Conservation (phyloP, 2,888 invertebrate species). For the Cheilosia grossa region DNA sequence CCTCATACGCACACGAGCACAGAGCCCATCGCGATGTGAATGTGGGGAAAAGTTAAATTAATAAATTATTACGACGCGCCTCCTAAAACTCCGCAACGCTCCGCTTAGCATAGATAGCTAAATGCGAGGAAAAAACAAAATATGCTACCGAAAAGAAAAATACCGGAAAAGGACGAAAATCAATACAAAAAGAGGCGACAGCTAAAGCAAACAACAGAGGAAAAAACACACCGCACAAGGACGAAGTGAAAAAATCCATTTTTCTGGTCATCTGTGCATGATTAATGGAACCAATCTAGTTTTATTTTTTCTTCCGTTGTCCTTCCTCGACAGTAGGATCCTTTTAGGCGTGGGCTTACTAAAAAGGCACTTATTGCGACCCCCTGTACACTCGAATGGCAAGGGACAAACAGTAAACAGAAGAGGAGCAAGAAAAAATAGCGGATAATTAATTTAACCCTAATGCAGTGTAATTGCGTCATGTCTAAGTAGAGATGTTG, state of each 20-base stretch:
- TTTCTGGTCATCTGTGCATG: conserved; percentile 74
- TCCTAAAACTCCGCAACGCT: conserved; percentile 28
- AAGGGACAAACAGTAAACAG: conserved; percentile 36
- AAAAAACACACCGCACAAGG: conserved; percentile 48
- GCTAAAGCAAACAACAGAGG: conserved; percentile 19
- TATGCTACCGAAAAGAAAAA: conserved; percentile 36
- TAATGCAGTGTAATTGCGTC: conserved; percentile 75
- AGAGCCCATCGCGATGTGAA: not conserved
- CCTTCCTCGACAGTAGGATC: conserved; percentile 34
- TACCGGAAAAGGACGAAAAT: conserved; percentile 63
- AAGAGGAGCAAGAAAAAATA: conserved; percentile 49
- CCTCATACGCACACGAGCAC: not conserved
- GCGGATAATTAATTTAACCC: conserved; percentile 71
- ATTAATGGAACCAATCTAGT: conserved; percentile 73
- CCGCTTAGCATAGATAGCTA: conserved; percentile 30
- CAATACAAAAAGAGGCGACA: conserved; percentile 69
- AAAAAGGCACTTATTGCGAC: conserved; percentile 51
- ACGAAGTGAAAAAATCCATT: conserved; percentile 73
- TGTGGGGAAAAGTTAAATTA: conserved; percentile 49
- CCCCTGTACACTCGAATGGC: conserved; percentile 24
- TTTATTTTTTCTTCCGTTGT: conserved; percentile 20
- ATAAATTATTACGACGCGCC: conserved; percentile 68
- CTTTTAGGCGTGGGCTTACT: conserved; percentile 44
- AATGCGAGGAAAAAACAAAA: conserved; percentile 27
- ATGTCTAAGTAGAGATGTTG: conserved; percentile 41